Percentiles rank a stretch among this genome's conserved stretches.
Conservation (phyloP, 2,888 invertebrate species). For the Heliconius cydno region DNA sequence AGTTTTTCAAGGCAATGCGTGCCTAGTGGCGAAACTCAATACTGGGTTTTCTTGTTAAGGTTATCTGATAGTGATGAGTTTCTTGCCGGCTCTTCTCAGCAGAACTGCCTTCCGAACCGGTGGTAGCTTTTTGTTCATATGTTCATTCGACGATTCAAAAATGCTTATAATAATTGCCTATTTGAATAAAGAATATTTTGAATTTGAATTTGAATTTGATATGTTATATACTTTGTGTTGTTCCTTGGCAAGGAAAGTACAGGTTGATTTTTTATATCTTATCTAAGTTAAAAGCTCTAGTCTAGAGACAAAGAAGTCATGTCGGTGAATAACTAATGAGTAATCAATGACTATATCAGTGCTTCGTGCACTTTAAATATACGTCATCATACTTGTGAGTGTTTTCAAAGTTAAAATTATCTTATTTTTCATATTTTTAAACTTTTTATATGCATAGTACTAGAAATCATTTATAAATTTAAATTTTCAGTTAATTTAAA, state of each 20-base stretch:
- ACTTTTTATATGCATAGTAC: neutral
- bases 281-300: slow-evolving; percentile 6
- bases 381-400: neutral
- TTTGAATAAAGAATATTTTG: too few species aligned
- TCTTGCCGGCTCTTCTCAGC: too few species aligned
- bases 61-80: too few species aligned
- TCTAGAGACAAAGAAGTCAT: slow-evolving; percentile 35
- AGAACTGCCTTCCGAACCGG: too few species aligned
- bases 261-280: neutral
- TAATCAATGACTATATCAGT: slow-evolving; percentile 40
- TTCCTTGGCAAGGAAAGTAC: neutral
- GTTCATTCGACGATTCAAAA: too few species aligned
- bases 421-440: neutral
- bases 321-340: slow-evolving; percentile 38
- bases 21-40: too few species aligned
- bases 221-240: neutral
- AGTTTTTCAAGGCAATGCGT: too few species aligned
- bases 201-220: too few species aligned
- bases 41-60: neutral
- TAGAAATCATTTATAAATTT: too few species aligned
- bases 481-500: too few species aligned
- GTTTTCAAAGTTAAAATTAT: neutral
- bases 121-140: too few species aligned
- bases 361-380: slow-evolving; percentile 1
- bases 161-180: too few species aligned